Conservation (phyloP, 92 coral and sea anemone species). For the Diadumene lineata region DNA sequence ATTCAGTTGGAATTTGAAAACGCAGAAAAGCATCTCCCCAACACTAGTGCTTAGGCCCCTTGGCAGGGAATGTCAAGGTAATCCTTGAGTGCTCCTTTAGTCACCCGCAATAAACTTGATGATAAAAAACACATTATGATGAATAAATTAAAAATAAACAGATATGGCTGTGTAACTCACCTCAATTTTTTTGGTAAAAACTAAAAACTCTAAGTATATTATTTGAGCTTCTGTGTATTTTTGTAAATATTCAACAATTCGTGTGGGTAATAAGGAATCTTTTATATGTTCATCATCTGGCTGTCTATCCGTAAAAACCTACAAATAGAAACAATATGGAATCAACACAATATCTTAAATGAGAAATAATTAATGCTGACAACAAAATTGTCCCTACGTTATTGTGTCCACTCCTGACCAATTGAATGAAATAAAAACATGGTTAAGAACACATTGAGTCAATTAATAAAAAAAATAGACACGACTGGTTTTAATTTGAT, state of each 20-base stretch:
- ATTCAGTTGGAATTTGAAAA: too few species aligned
- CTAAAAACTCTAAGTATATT: constrained; percentile 77
- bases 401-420: too few species aligned
- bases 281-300: constrained; percentile 53
- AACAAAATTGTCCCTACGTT: not conserved
- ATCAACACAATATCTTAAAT: not conserved
- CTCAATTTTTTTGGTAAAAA: constrained; percentile 74
- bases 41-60: too few species aligned
- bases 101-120: not conserved
- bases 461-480: too few species aligned
- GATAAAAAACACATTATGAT: not conserved
- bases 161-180: constrained; percentile 37
- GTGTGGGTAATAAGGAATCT: constrained; percentile 68
- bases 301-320: constrained; percentile 83
- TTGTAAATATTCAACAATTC: constrained; percentile 86
- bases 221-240: constrained; percentile 79
- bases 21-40: too few species aligned
- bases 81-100: too few species aligned
- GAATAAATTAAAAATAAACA: not conserved
- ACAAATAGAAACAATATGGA: not conserved
- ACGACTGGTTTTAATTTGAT: too few species aligned
- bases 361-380: not conserved
- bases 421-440: too few species aligned
- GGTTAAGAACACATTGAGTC: too few species aligned
- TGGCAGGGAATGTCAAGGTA: too few species aligned